phyloP scores from a whole-genome alignment of 2,797 vertebrate species.

The Aplochiton taeniatus region DNA sequence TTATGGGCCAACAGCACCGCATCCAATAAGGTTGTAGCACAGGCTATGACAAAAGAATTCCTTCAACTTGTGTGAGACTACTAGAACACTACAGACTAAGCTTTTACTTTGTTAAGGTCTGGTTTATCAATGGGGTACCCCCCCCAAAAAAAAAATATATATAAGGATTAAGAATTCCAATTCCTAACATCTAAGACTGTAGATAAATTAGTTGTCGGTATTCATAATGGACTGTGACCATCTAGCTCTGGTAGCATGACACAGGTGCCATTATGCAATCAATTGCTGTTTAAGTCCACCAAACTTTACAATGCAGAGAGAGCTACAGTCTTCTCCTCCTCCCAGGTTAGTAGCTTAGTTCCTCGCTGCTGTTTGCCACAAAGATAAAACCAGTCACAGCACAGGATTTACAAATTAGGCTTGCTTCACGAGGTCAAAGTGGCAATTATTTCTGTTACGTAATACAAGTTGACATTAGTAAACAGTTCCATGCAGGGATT shows the following conservation, averaged over 20 bases:
- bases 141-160: too few relatives aligned
- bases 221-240: slow-evolving; percentile 50
- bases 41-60: slow-evolving; percentile 57
- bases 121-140: background rate
- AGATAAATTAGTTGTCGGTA: background rate
- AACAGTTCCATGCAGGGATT: too few relatives aligned
- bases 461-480: too few relatives aligned
- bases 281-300: too few relatives aligned
- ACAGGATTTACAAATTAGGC: slow-evolving; percentile 58
- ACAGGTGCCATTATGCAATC: too few relatives aligned
- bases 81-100: background rate
- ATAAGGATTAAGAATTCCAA: too few relatives aligned
- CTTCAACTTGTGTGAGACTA: slow-evolving; percentile 42
- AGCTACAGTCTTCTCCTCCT: slow-evolving; percentile 31
- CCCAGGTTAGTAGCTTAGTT: too few relatives aligned
- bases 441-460: too few relatives aligned
- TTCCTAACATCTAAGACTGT: too few relatives aligned
- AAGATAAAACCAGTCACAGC: slow-evolving; percentile 49
- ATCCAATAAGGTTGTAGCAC: slow-evolving; percentile 59
- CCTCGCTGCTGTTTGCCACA: slow-evolving; percentile 34
- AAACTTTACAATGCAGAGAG: too few relatives aligned
- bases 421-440: too few relatives aligned
- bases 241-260: background rate
- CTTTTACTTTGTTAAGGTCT: slow-evolving; percentile 19
- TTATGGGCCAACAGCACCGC: slow-evolving; percentile 55